Evolutionary conservation across 2,888 invertebrate genomes (phyloP).

Genomic region (Myathropa florea): DNA sequence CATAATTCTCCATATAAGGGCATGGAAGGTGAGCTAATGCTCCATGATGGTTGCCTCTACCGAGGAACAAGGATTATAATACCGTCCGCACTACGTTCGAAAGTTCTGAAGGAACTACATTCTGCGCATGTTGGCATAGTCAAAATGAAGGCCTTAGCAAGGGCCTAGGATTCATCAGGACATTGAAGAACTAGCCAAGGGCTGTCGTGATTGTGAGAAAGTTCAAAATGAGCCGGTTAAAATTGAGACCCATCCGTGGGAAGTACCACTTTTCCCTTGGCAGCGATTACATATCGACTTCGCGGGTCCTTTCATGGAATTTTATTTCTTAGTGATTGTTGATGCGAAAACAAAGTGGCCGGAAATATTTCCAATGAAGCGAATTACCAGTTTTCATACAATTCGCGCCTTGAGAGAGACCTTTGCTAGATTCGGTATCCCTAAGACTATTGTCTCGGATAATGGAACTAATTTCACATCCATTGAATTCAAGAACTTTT

Average conservation of each 20-base stretch:
- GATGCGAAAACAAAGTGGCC: constrained; percentile 46
- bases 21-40: constrained; percentile 17
- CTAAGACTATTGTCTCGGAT: constrained; percentile 44
- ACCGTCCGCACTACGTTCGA: not conserved
- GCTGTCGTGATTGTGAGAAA: constrained; percentile 9
- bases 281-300: constrained; percentile 46
- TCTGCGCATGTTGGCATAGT: constrained; percentile 3
- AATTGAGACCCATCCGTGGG: constrained; percentile 22
- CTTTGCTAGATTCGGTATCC: constrained; percentile 15
- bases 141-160: constrained; percentile 16
- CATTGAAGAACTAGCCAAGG: constrained; percentile 10
- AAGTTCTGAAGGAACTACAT: not conserved
- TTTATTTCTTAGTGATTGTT: not conserved
- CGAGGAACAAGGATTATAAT: constrained; percentile 8
- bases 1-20: not conserved
- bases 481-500: constrained; percentile 27
- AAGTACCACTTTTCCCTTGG: constrained; percentile 30
- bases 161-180: constrained; percentile 13
- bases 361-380: not conserved
- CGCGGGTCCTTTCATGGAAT: constrained; percentile 8
- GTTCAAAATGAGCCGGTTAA: constrained; percentile 2
- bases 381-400: constrained; percentile 3
- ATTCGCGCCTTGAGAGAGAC: not conserved
- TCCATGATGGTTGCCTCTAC: constrained; percentile 4
- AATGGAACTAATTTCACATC: constrained; percentile 52